These are phyloP conservation scores for Sebastes vulpes DNA, from an alignment of 2,797 vertebrate genomes.

Conservation along the genomic window DNA sequence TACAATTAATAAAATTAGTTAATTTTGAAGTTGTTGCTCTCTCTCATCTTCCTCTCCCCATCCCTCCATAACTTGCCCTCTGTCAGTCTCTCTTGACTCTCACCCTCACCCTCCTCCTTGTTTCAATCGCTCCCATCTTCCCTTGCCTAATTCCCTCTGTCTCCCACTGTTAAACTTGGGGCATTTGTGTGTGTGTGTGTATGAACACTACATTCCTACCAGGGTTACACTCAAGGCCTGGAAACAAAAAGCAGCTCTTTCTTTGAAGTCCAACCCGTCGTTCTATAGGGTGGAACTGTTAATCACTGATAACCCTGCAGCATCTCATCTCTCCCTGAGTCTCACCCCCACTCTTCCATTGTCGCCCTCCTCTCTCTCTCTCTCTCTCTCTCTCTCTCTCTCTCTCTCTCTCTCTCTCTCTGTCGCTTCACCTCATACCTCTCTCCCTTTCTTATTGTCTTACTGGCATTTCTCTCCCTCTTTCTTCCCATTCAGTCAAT, in stretches of 20 bases:
- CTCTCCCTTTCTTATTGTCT: slow-evolving; percentile 51
- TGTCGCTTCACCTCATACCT: slow-evolving; percentile 64
- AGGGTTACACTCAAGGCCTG: slow-evolving; percentile 65
- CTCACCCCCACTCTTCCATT: slow-evolving; percentile 54
- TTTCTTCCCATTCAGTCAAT: slow-evolving; percentile 72
- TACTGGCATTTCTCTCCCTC: slow-evolving; percentile 16
- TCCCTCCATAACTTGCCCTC: slow-evolving; percentile 19
- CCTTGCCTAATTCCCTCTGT: slow-evolving; percentile 9
- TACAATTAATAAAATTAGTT: neutral
- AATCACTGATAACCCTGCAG: slow-evolving; percentile 94
- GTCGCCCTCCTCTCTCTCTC: slow-evolving; percentile 35
- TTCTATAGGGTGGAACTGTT: slow-evolving; percentile 91
- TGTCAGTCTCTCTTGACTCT: slow-evolving; percentile 17
- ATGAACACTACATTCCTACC: slow-evolving; percentile 46
- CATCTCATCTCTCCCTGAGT: slow-evolving; percentile 63
- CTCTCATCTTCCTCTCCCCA: neutral
- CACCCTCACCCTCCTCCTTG: slow-evolving; percentile 21
- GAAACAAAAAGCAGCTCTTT: slow-evolving; percentile 63
- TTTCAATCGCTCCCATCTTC: slow-evolving; percentile 44
- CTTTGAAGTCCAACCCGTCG: slow-evolving; percentile 85
- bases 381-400: neutral
- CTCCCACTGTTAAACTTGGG: slow-evolving; percentile 30
- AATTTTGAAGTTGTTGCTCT: neutral
- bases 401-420: slow-evolving; percentile 5
- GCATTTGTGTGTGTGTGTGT: slow-evolving; percentile 23